Evolutionary conservation across 1,140 invertebrate species (phyloP).

Genomic region (Drosophila yakuba): DNA sequence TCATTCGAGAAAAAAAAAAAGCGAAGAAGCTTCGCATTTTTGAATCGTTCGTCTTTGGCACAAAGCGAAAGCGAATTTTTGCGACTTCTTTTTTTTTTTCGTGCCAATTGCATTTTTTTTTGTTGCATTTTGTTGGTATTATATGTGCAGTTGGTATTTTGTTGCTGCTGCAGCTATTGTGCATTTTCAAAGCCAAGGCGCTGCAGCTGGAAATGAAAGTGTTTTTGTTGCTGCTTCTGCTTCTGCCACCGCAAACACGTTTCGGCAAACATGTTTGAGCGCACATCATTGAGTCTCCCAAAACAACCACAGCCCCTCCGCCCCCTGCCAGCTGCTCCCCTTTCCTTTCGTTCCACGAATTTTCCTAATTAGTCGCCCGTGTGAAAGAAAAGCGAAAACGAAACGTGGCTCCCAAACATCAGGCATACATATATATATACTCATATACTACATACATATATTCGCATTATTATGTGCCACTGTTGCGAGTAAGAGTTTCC

Average conservation of each 20-base stretch:
- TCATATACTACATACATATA: no score
- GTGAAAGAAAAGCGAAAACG: conserved; percentile 78
- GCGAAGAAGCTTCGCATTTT: conserved; percentile 50
- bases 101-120: conserved; percentile 67
- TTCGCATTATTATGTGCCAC: conserved; percentile 23
- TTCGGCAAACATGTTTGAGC: conserved; percentile 67
- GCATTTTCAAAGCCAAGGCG: conserved; percentile 59
- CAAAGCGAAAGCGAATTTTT: conserved; percentile 72
- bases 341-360: conserved; percentile 24
- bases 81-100: conserved; percentile 43
- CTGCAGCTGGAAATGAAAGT: conserved; percentile 67
- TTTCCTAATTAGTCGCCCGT: conserved; percentile 73
- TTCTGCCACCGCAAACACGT: conserved; percentile 50
- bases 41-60: conserved; percentile 29
- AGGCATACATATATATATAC: not conserved
- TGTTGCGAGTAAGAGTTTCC: conserved; percentile 31
- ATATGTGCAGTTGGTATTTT: not conserved
- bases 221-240: conserved; percentile 58
- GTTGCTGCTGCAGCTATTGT: not conserved
- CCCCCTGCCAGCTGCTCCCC: no score
- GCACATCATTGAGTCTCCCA: conserved; percentile 4
- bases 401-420: conserved; percentile 22
- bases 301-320: no score
- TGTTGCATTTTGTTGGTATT: not conserved
- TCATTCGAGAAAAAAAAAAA: conserved; percentile 60